phyloP scores from a whole-genome alignment of 2,113 vertebrate genomes.

The Laticauda laticaudata region DNA sequence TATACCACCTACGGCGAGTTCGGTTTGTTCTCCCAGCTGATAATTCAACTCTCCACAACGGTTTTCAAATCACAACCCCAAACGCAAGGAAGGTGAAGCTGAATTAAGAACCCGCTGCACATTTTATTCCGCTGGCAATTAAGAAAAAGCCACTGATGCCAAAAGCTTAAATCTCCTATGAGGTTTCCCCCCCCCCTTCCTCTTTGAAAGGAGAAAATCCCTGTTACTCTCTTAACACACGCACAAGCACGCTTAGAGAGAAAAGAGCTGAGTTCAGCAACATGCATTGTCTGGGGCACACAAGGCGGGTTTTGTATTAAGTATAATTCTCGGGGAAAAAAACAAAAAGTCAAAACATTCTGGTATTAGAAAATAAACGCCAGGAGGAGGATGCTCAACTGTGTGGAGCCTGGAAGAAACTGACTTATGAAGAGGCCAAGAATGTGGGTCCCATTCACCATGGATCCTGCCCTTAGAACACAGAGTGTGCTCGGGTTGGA shows the following conservation, averaged over 20 bases:
- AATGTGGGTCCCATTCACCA: neutral
- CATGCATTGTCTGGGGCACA: conserved; percentile 49
- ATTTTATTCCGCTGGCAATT: conserved; percentile 46
- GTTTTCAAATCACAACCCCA: conserved; percentile 33
- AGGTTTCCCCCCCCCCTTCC: neutral
- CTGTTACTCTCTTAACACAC: neutral
- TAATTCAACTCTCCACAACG: neutral
- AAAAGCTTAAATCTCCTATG: conserved; percentile 43
- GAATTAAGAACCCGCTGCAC: conserved; percentile 46
- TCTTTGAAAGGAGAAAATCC: conserved; percentile 47
- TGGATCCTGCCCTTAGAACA: neutral
- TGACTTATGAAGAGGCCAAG: neutral
- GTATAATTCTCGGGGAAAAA: conserved; percentile 26
- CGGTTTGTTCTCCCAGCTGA: conserved; percentile 33
- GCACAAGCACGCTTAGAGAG: conserved; percentile 29
- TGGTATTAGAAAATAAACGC: conserved; percentile 48
- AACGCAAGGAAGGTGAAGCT: conserved; percentile 60
- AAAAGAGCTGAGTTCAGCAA: conserved; percentile 35
- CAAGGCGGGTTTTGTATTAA: conserved; percentile 22
- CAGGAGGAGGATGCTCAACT: neutral
- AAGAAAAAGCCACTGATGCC: conserved; percentile 24
- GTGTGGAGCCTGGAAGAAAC: no score
- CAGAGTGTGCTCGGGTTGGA: no score
- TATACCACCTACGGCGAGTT: conserved; percentile 25
- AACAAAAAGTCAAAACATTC: conserved; percentile 25